phyloP scores from a whole-genome alignment of 1,140 invertebrate genomes.

The Fopius arisanus region DNA sequence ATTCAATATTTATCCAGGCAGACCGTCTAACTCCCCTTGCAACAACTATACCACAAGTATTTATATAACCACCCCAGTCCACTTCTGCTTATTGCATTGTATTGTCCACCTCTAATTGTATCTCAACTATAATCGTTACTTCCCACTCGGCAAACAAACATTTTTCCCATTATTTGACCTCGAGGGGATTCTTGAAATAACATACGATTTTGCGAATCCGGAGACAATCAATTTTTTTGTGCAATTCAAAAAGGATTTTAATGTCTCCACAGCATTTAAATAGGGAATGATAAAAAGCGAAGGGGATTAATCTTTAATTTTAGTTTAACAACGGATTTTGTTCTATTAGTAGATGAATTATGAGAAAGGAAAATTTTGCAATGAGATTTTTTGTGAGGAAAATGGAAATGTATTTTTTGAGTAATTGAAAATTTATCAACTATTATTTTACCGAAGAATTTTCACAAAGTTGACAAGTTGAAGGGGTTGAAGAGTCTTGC shows the following conservation, averaged over 20 bases:
- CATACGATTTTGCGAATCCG: neutral
- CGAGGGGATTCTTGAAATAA: neutral
- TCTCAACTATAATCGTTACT: neutral
- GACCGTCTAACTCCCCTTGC: constrained; percentile 4
- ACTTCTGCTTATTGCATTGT: constrained; percentile 3
- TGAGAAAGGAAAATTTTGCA: no score
- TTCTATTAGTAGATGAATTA: no score
- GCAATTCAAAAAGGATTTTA: no score
- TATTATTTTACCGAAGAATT: constrained; percentile 6
- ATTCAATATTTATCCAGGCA: constrained; percentile 7
- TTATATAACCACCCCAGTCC: neutral
- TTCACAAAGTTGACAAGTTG: constrained; percentile 11
- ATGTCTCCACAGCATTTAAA: no score
- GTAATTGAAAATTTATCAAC: neutral
- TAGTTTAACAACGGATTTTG: neutral
- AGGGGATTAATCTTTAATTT: neutral
- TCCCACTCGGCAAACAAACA: neutral
- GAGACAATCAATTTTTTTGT: no score
- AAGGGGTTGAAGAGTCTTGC: constrained; percentile 1
- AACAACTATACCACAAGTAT: neutral
- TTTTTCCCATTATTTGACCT: neutral
- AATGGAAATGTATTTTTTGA: neutral
- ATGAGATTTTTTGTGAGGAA: no score
- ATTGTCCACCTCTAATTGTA: neutral
- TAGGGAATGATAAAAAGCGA: no score